Base-by-base conservation (phyloP, 35 echinoderm and acorn worm species). In the Acanthaster planci region DNA sequence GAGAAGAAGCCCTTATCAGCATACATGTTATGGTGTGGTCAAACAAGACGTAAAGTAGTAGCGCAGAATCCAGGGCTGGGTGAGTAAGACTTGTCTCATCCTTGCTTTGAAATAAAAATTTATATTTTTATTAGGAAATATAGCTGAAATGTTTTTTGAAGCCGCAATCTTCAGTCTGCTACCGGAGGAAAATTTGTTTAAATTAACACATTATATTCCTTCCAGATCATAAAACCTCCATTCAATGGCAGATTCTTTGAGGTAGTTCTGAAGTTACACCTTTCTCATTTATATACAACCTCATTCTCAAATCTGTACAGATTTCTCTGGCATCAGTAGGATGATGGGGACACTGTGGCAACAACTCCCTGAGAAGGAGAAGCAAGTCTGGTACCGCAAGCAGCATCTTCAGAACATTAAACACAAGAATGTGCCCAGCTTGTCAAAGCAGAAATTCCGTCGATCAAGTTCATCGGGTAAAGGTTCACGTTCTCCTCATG, bases 21-120 rank as follows among this genome's bases (percentile, higher is more conserved):
- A 26, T 97, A 97, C 53, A 81, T 87, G 80, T 84, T 97, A 76
- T 97, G 94, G 94, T 93, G 90, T 18, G 86, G 84, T 54, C 80
- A 87, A n/a, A 87, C 91, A 39, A 87, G 94, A 78, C 80, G 84
- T 21, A 78, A 67, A 35, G 60, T 93, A 26, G 84, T 97, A n/a
- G 72, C 84, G 21, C 56, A 93, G 21, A 90, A 89, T 35, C 94
- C 94, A 26, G 87, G 87, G 8, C 87, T 92, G 27, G 90, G 94
- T 97, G 80, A 90, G 82, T 59, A 59, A 72, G 2, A 72, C 29
- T 72, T 4, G n/a, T n/a, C 42, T 47, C 42, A 47, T 47, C 12
- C 12, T 47, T 4, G 42, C 42, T 6, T 6, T 6, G 42, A 6
- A 47, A 47, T 6, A 12, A 47, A 47, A 6, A 12, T 6, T 47